Conservation (phyloP, 2,113 vertebrate genomes). For the Sapajus apella region DNA sequence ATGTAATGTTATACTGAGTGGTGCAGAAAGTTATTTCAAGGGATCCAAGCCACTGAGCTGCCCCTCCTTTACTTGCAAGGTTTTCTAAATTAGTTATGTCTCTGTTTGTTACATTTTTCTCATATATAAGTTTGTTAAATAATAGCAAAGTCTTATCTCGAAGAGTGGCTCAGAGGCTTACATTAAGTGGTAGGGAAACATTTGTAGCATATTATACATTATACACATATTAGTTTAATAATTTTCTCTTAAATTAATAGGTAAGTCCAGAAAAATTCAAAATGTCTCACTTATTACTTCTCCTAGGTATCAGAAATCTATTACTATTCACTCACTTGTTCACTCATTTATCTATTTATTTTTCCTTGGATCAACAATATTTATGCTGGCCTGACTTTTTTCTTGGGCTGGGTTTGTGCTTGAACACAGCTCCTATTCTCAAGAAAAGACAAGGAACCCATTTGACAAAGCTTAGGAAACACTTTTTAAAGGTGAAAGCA, state of each 20-base stretch:
- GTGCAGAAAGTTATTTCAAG: neutral
- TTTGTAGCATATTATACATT: neutral
- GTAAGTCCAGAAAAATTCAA: neutral
- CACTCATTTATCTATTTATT: neutral
- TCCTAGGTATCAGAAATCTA: neutral
- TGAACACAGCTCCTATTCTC: neutral
- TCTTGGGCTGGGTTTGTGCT: neutral
- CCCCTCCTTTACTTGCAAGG: rapidly evolving
- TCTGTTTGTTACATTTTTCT: neutral
- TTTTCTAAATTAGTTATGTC: neutral
- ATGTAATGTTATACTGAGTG: neutral
- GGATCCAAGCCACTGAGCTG: neutral
- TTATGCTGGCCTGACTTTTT: neutral
- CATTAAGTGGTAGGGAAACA: neutral
- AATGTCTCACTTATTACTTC: neutral
- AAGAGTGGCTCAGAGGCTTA: neutral
- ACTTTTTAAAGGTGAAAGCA: neutral
- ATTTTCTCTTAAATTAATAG: neutral
- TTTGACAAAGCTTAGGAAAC: neutral
- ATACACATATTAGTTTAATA: neutral
- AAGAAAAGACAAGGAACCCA: neutral
- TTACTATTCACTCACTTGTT: neutral
- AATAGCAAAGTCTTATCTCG: neutral
- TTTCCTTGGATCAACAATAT: neutral
- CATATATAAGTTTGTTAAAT: neutral